These are phyloP conservation scores for Steatornis caripensis DNA, from an alignment of 2,113 vertebrate species.

Conservation along the genomic window DNA sequence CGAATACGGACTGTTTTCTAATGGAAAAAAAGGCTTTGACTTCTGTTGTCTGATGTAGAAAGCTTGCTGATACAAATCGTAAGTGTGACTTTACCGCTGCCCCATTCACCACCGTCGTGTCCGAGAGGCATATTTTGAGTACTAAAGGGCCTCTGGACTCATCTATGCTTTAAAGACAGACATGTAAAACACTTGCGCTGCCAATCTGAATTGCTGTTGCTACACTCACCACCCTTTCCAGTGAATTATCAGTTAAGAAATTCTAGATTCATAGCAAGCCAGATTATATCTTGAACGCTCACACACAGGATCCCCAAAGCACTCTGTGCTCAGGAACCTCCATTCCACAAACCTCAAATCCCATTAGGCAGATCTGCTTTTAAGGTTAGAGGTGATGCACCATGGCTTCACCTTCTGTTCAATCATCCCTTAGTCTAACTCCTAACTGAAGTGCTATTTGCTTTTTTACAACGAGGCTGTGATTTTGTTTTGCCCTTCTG, in stretches of 20 bases:
- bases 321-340: not conserved
- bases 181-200: not conserved
- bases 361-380: not conserved
- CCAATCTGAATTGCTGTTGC: not conserved
- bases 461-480: not conserved
- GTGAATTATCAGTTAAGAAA: not conserved
- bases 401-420: not conserved
- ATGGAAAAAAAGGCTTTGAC: not conserved
- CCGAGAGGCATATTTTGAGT: not conserved
- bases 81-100: not conserved
- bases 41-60: not conserved
- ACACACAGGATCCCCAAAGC: not conserved
- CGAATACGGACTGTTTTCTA: not conserved
- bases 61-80: not conserved
- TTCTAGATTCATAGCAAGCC: not conserved
- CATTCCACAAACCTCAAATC: not conserved
- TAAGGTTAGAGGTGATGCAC: not conserved
- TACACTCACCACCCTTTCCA: not conserved
- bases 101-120: not conserved
- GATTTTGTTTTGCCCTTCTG: not conserved
- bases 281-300: not conserved
- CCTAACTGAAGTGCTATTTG: not conserved
- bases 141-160: not conserved
- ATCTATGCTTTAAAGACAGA: not conserved
- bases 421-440: fast-evolving